These are phyloP conservation scores for Lindbergichthys nudifrons DNA, from an alignment of 2,797 vertebrate species.

Conservation along the genomic window DNA sequence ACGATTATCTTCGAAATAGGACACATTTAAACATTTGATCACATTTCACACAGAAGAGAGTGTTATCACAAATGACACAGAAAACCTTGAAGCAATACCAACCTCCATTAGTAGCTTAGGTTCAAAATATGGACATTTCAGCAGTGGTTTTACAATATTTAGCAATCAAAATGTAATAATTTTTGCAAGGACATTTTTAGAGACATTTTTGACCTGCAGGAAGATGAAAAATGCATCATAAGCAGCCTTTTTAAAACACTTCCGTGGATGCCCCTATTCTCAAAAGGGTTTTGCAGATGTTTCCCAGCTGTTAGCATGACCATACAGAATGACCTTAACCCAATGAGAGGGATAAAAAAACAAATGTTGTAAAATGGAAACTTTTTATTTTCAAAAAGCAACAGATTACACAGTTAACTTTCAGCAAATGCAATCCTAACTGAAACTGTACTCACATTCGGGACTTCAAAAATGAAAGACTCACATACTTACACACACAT, in stretches of 20 bases:
- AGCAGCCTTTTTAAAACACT: constrained; percentile 20
- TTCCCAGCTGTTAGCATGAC: constrained; percentile 5
- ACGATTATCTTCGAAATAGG: constrained; percentile 24
- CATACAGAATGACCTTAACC: constrained; percentile 29
- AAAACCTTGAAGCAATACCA: constrained; percentile 30
- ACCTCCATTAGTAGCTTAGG: constrained; percentile 11
- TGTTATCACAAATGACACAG: constrained; percentile 21
- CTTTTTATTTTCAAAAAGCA: constrained; percentile 98
- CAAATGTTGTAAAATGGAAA: constrained; percentile 92
- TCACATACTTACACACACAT: constrained; percentile 96
- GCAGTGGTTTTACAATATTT: background rate
- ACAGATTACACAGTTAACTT: constrained; percentile 99
- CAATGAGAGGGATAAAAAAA: constrained; percentile 69
- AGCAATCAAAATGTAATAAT: background rate
- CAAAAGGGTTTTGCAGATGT: background rate
- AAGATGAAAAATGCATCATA: background rate
- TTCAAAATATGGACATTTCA: constrained; percentile 22
- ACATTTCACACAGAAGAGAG: constrained; percentile 23
- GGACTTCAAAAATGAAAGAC: constrained; percentile 99
- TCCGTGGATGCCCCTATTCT: background rate
- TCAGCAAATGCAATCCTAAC: constrained; percentile 99
- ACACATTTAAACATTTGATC: constrained; percentile 33
- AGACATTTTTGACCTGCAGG: constrained; percentile 9
- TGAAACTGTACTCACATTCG: constrained; percentile 99
- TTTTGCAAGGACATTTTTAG: background rate